Base-by-base conservation (phyloP, 2,797 vertebrate species). In the Melanotaenia trifasciata region DNA sequence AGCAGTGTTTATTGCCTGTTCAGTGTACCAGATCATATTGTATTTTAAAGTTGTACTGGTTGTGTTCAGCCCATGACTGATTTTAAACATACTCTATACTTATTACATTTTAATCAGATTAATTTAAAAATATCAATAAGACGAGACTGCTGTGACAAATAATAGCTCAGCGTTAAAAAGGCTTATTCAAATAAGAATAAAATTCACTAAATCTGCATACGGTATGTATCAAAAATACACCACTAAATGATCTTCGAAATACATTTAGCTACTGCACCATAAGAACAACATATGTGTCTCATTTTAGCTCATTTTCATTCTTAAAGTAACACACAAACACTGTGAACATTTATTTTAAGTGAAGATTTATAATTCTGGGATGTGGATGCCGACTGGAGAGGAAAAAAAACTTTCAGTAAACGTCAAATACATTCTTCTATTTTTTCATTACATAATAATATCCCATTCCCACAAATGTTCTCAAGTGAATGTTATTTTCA, bases 241-340 rank as follows among this genome's bases (percentile, higher is more conserved):
- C 24, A 13, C 12, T 28, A 28, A 26, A 5, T 54, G 12, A 26
- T 54, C 5, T 54, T 45, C 11, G 10, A 43, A 32, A 56, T 6
- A 33, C 5, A 45, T 65, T 71, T 33, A 61, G 30, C 60, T 62
- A 43, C 5, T 45, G 18, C 20, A 20, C 40, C 58, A 6, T 35
- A 62, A 62, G 7, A 40, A 26, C 32, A 68, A 32, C 57, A 4
- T 16, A 47, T 54, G 33, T 40, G 32, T 13, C 8, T 51, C 8
- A 47, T 59, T 79, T 72, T 10, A 58, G 22, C 60, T 26, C 26
- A 43, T 65, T 51, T 50, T 13, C 4, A 32, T 30, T 35, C 20
- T 56, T 40, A 72, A 24, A 65, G 33, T 20, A 54, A 64, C 22
- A 72, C 6, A 26, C 24, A 40, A 47, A 33, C 51, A 40, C 3